Conservation (phyloP, 2,113 vertebrate genomes). For the Xenopus laevis region DNA sequence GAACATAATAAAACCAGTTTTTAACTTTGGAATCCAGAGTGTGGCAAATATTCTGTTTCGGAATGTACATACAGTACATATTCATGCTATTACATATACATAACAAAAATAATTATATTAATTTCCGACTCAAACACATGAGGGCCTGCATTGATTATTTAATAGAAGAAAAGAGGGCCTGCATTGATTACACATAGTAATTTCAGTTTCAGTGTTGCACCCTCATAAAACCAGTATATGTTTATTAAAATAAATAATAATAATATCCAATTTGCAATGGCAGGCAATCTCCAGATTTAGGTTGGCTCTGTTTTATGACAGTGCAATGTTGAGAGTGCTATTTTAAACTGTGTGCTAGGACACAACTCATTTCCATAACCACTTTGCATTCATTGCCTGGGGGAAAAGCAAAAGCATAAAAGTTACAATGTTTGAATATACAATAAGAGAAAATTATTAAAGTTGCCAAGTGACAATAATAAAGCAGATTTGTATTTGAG, state of each 20-base stretch:
- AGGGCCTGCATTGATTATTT: too few species aligned
- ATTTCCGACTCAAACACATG: too few species aligned
- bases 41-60: too few species aligned
- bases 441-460: conserved; percentile 43
- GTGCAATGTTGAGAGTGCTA: conserved; percentile 23
- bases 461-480: conserved; percentile 43
- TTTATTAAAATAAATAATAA: background rate
- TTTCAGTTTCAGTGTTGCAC: too few species aligned
- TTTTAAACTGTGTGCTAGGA: conserved; percentile 40
- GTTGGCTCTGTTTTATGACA: conserved; percentile 31
- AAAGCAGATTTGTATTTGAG: conserved; percentile 42
- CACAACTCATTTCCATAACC: conserved; percentile 44
- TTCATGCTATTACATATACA: too few species aligned
- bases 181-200: too few species aligned
- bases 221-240: too few species aligned
- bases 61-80: too few species aligned
- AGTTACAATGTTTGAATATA: conserved; percentile 43
- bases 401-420: conserved; percentile 37
- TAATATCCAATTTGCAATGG: background rate
- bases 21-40: too few species aligned
- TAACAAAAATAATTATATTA: too few species aligned
- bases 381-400: conserved; percentile 39
- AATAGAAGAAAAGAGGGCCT: too few species aligned
- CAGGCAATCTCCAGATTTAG: background rate
- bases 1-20: too few species aligned